Base-by-base conservation (phyloP, 2,113 vertebrate species). In the Bos indicus region DNA sequence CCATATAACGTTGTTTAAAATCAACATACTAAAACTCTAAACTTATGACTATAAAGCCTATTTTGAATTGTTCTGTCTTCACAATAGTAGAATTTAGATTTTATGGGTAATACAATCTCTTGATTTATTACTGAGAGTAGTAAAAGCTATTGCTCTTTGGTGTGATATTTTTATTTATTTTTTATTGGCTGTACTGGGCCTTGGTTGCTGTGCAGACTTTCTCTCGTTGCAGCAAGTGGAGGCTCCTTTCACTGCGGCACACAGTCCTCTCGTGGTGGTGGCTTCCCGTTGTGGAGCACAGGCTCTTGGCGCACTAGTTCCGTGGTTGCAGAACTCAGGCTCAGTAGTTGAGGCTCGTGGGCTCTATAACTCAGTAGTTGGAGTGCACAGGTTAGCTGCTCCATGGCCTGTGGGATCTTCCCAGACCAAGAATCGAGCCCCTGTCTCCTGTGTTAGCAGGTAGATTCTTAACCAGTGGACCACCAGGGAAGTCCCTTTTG, bases 81-180 rank as follows among this genome's bases (percentile, higher is more conserved):
- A 67, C 85, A 84, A 57, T 89, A 74, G 92, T 84, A 78, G 59
- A 87, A 91, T 81, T 82, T 62, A 88, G 67, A 88, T 91, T 94
- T 85, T 94, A 23, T 92, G 59, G 40, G 85, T 92, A 74, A 52
- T 71, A 40, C 16, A 84, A 64, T 85, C 52, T 40, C 71, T 88
- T 91, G 80, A 81, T 21, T 93, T 92, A 87, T 33, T 60, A 78
- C 48, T 82, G 25, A 95, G 77, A 64, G 80, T 92, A 57, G 60
- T 71, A 71, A 71, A 71, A 71, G 67, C 67, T 71, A 2, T 84
- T 43, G 40, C 60, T 92, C 88, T 40, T 57, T 57, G 52, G 23
- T 52, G 28, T 57, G 23, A 84, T 88, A 43, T 43, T 77, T 77
- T 23, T 67, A 33, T 57, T 86, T 96, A 23, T 86, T 95, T 95